phyloP scores from a whole-genome alignment of 2,113 vertebrate species.

The Tetrao urogallus region DNA sequence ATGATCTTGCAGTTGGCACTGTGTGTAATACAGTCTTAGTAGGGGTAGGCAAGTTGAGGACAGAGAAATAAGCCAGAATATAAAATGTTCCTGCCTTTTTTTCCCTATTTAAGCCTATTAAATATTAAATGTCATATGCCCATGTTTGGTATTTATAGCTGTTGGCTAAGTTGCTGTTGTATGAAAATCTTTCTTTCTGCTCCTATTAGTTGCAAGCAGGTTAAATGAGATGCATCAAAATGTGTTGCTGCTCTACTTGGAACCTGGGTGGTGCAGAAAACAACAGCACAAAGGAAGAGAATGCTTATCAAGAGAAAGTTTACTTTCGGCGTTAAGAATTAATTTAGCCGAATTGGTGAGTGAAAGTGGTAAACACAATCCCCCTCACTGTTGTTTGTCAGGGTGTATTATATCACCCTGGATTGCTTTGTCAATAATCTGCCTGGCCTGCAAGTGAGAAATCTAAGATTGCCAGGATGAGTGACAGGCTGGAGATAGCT shows the following conservation, averaged over 20 bases:
- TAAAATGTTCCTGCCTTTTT: background rate
- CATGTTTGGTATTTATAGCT: conserved; percentile 25
- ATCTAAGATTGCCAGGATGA: conserved; percentile 91
- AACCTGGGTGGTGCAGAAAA: background rate
- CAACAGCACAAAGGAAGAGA: conserved; percentile 28
- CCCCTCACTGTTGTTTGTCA: conserved; percentile 89
- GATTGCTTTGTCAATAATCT: conserved; percentile 99
- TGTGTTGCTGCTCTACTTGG: background rate
- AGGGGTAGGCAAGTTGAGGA: background rate
- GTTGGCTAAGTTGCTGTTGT: background rate
- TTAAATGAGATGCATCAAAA: conserved; percentile 64
- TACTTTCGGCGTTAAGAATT: conserved; percentile 80
- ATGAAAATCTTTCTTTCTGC: background rate
- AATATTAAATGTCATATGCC: background rate
- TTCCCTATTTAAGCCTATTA: background rate
- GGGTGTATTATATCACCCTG: conserved; percentile 88
- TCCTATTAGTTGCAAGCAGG: conserved; percentile 38
- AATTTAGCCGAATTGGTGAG: conserved; percentile 78
- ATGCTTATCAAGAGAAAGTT: conserved; percentile 80
- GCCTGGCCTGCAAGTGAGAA: conserved; percentile 84
- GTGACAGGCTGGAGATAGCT: conserved; percentile 95
- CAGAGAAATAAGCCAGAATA: background rate
- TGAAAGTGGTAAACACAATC: conserved; percentile 80
- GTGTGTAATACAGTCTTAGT: background rate
- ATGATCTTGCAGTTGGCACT: background rate